Evolutionary conservation across 2,113 vertebrate species (phyloP).

Genomic region (Hydropotes inermis): DNA sequence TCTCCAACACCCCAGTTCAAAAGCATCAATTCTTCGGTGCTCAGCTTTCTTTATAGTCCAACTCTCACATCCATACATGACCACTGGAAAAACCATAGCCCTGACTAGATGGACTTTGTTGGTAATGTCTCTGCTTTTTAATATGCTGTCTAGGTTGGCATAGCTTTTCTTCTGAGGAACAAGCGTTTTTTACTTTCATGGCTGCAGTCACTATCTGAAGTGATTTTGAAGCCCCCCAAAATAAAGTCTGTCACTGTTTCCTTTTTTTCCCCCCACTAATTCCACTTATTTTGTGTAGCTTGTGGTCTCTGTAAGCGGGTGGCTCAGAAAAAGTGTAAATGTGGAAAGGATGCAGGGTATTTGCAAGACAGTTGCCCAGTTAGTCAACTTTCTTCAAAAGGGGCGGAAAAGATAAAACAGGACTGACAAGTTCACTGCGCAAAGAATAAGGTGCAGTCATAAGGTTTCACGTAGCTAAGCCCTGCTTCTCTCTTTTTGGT

Average conservation of each 20-base stretch:
- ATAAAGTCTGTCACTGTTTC: not conserved
- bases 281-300: not conserved
- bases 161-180: not conserved
- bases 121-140: not conserved
- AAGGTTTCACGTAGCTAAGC: not conserved
- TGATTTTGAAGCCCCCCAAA: not conserved
- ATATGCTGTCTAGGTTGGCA: not conserved
- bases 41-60: not conserved
- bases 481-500: not conserved
- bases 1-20: not conserved
- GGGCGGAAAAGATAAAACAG: not conserved
- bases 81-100: not conserved
- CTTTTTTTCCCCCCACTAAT: accelerated
- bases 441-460: not conserved
- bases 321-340: not conserved
- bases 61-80: not conserved
- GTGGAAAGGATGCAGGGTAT: not conserved
- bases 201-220: not conserved
- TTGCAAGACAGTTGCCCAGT: not conserved
- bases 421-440: not conserved
- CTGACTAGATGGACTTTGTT: not conserved
- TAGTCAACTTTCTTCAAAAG: not conserved
- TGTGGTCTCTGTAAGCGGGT: not conserved
- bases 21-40: not conserved
- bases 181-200: not conserved